Evolutionary conservation across 37 sponge, comb jelly and placozoan genomes (phyloP), one percentile per base, ranked within the genome.

Genomic region (Ephydatia muelleri): DNA sequence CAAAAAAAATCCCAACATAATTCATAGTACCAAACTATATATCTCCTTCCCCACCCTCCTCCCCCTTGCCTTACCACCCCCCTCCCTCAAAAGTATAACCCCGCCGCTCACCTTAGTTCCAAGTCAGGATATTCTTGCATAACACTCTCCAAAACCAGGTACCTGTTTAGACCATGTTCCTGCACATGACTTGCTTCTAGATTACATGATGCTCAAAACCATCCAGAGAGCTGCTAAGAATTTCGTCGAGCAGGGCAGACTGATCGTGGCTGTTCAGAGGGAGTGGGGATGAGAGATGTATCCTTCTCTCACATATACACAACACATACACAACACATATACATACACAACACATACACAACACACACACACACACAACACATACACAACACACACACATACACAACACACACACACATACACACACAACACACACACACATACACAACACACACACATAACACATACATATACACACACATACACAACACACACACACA

Each of bases 91-190:
- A n/a, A n/a, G n/a, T n/a, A n/a, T 38, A n/a, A 5, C 72, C 32
- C 31, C 32, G 8, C 72, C 72, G 4, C 28, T 68, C 32, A 33
- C 31, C 32, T 30, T 71, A 26, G 72, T 21, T 19, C 72, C 5
- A 25, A 28, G 14, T 70, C 70, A 35, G 26, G n/a, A 28, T 77
- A 67, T 2, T 67, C 68, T 34, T 87, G 82, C 23, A 64, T 34
- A 22, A 69, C 70, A 25, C 32, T 40, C 68, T 87, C 88, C 75
- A 87, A 70, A 14, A 83, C 89, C 33, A 83, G 84, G 36, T 83
- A 78, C 0, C 84, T 38, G 33, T 65, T 79, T 12, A 83, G 73
- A 3, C 31, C 67, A 30, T 11, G 27, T 36, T 57, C 57, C 16
- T 57, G 19, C 19, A 57, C 16, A 57, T 57, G 57, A 21, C 57